Percentiles rank a stretch among this genome's conserved stretches.
Conservation (phyloP, 2,113 vertebrate species). For the Recurvirostra avosetta region DNA sequence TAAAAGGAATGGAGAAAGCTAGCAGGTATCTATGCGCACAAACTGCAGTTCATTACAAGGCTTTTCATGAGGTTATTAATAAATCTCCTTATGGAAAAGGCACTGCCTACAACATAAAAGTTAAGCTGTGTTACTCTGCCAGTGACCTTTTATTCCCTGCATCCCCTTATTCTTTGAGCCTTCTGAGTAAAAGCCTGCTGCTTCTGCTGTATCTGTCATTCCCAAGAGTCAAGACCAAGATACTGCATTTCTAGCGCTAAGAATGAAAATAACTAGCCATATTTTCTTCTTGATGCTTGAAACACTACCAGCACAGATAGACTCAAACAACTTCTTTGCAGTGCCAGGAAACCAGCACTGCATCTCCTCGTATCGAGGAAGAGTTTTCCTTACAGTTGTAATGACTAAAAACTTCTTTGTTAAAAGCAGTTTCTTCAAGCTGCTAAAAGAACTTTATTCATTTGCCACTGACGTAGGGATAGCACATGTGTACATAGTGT, state of each 20-base stretch:
- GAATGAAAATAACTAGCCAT: neutral
- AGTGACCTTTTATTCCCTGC: neutral
- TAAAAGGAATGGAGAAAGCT: neutral
- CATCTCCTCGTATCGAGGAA: neutral
- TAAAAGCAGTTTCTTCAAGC: neutral
- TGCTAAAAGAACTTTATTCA: neutral
- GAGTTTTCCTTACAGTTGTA: neutral
- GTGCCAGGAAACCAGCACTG: neutral
- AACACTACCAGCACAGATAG: neutral
- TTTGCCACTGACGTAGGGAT: neutral
- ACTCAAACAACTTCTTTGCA: neutral
- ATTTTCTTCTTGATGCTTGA: neutral
- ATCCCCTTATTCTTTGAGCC: neutral
- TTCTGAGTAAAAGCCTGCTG: neutral
- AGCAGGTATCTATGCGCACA: neutral
- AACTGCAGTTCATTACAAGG: neutral
- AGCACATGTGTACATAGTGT: neutral
- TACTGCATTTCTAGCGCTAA: neutral
- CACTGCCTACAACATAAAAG: neutral
- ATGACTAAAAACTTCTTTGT: neutral
- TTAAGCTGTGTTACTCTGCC: neutral
- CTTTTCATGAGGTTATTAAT: neutral
- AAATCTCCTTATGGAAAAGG: neutral
- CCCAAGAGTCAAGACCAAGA: neutral
- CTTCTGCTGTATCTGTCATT: neutral